Evolutionary conservation across 1,140 invertebrate species (phyloP), one percentile per base, ranked within the genome.

Genomic region (Saccostrea glomerata): DNA sequence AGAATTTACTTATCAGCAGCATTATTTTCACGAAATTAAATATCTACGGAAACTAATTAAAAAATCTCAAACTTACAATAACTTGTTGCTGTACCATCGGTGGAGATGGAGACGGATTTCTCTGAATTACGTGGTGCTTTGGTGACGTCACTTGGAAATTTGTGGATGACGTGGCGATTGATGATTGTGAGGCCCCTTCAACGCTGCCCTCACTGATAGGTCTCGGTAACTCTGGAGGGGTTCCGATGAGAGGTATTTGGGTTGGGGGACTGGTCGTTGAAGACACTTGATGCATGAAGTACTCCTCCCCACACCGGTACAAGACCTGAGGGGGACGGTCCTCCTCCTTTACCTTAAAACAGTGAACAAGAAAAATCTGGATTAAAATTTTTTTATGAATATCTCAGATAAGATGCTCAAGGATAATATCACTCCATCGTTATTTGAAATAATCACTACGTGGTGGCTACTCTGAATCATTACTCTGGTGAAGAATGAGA

Each of bases 271-370:
- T 87, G 36, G 86, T 58, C 2, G 58, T 84, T 17, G 82, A 63
- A 13, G 86, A 25, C 17, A 77, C 54, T 17, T 82, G 54, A 15
- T 87, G 86, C 60, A 87, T 84, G 56, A 87, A 86, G 23, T 88
- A 66, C 2, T 88, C 87, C 25, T 85, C 54, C 13, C 63, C 84
- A 58, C 84, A 86, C 17, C 87, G 54, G 40, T 86, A 88, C 0
- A 88, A 36, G 20, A 86, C 82, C 13, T 63, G 55, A 23, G 84
- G 87, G 30, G 87, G 87, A 0, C 66, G 70, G 1, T 88, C 87
- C 17, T 66, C 85, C 2, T 77, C 77, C n/a, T 87, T 58, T 11
- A 54, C 60, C 86, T 87, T 5, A 54, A n/a, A 17, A 60, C n/a
- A 73, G 5, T 17, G 58, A 63, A 63, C 17, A 63, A 17, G 6